These are phyloP conservation scores for Microcebus murinus DNA, from an alignment of 2,113 vertebrate species.

Conservation along the genomic window DNA sequence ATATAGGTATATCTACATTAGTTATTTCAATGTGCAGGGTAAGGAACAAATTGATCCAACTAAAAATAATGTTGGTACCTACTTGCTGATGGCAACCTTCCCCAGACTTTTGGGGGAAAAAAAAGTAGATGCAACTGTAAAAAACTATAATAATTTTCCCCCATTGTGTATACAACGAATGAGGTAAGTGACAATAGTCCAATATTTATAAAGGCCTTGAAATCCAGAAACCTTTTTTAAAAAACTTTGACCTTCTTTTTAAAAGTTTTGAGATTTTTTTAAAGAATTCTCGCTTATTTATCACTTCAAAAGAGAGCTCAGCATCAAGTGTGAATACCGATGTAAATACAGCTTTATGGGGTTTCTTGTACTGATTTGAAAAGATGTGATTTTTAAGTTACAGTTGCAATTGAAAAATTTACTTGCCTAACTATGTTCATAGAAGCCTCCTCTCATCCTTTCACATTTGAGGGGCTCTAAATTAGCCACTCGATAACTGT, in stretches of 20 bases:
- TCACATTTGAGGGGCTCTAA: conserved; percentile 10
- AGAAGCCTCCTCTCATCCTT: not conserved
- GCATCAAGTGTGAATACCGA: not conserved
- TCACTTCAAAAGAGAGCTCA: conserved; percentile 6
- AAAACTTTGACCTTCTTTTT: not conserved
- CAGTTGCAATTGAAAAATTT: not conserved
- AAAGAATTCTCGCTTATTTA: conserved; percentile 5
- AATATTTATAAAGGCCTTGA: conserved; percentile 20
- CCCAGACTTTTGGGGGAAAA: not conserved
- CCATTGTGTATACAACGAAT: not conserved
- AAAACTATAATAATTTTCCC: not conserved
- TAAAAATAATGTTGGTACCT: not conserved
- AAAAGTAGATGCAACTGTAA: not conserved
- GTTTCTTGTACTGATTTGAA: not conserved
- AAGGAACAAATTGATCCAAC: not conserved
- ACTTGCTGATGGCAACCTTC: not conserved
- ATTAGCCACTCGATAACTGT: not conserved
- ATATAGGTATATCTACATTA: not conserved
- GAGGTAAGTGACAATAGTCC: not conserved
- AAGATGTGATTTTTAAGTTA: conserved; percentile 43
- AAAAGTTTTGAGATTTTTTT: not conserved
- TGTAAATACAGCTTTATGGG: not conserved
- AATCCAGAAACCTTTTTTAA: not conserved
- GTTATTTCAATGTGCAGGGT: not conserved
- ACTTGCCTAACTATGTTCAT: not conserved